These are phyloP conservation scores for Gari tellinella DNA, from an alignment of 2,888 invertebrate genomes.

Conservation along the genomic window DNA sequence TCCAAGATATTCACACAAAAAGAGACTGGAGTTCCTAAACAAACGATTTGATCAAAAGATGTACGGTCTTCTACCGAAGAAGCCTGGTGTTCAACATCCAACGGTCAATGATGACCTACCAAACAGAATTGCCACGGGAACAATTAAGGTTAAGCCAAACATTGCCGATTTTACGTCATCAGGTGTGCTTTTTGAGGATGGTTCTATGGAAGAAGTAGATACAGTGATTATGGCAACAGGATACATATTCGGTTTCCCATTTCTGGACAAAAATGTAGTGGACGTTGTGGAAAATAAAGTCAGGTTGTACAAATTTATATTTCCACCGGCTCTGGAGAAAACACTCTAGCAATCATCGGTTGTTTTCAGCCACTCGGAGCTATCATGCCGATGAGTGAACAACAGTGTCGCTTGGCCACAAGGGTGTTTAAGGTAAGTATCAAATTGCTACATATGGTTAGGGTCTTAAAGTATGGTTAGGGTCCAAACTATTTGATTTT, in stretches of 20 bases:
- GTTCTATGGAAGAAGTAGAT: conserved; percentile 79
- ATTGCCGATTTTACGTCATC: conserved; percentile 74
- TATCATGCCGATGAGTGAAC: conserved; percentile 85
- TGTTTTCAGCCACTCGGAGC: conserved; percentile 85
- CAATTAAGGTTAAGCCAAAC: conserved; percentile 81
- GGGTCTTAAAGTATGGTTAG: no score
- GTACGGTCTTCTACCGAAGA: conserved; percentile 83
- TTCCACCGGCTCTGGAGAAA: conserved; percentile 80
- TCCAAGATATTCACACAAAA: no score
- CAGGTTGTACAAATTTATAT: conserved; percentile 84
- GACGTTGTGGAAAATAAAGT: conserved; percentile 76
- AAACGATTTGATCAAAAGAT: conserved; percentile 82
- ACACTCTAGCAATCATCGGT: conserved; percentile 85
- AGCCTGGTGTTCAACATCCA: conserved; percentile 72
- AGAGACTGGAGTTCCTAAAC: no score
- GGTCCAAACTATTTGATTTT: no score
- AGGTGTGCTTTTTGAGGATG: conserved; percentile 79
- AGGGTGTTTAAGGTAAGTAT: conserved; percentile 80
- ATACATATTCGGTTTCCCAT: conserved; percentile 85
- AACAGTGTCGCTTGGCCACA: conserved; percentile 85
- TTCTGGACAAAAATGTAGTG: conserved; percentile 78
- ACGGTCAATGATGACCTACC: conserved; percentile 84
- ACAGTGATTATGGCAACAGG: conserved; percentile 82
- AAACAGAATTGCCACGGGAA: no score
- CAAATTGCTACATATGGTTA: not conserved